A percentile compares a stretch with the other conserved stretches of the same genome.
Conservation (phyloP, 2,888 invertebrate species). For the Pyrocoelia pectoralis region DNA sequence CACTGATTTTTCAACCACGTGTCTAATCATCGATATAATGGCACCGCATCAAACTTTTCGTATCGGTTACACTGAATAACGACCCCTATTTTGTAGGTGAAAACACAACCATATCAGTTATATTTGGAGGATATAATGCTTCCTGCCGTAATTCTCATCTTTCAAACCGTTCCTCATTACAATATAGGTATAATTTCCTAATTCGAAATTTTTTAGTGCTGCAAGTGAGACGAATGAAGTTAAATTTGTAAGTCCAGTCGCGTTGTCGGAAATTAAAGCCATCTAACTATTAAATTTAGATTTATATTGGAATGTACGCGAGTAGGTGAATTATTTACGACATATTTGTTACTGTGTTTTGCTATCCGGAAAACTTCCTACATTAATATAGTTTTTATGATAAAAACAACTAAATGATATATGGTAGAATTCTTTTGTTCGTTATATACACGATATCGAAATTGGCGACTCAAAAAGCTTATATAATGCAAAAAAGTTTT, state of each 20-base stretch:
- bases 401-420: conserved; percentile 9
- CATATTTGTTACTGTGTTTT: conserved; percentile 5
- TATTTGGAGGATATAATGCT: too few species aligned
- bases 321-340: conserved; percentile 11
- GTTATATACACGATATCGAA: conserved; percentile 7
- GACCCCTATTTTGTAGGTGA: too few species aligned
- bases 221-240: not conserved
- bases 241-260: not conserved
- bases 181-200: too few species aligned
- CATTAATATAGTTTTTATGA: conserved; percentile 6
- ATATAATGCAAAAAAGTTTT: conserved; percentile 8
- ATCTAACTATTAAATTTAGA: not conserved
- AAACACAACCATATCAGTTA: too few species aligned
- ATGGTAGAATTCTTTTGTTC: conserved; percentile 4
- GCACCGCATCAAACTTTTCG: too few species aligned
- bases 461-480: not conserved
- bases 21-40: too few species aligned
- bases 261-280: not conserved
- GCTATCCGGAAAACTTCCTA: conserved; percentile 5
- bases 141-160: too few species aligned
- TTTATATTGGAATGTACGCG: not conserved
- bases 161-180: too few species aligned
- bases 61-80: too few species aligned
- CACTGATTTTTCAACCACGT: too few species aligned
- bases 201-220: too few species aligned